A percentile compares a stretch with the other conserved stretches of the same genome.
Conservation (phyloP, 2,888 invertebrate genomes). For the Sphinx pinastri region DNA sequence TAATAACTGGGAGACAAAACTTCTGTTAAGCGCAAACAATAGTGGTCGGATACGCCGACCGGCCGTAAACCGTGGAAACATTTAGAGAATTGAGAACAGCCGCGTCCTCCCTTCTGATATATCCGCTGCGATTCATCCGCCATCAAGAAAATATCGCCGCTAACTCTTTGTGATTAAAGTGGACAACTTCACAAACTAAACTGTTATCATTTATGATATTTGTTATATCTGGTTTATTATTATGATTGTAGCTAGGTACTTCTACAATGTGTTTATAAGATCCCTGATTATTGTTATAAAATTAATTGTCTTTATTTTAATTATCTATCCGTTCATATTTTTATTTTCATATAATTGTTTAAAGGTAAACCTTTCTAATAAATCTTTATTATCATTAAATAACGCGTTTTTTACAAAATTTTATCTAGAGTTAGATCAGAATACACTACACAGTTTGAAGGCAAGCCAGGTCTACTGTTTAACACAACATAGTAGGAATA, state of each 20-base stretch:
- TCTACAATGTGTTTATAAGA: no score
- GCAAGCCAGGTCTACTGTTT: not conserved
- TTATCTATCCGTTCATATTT: no score
- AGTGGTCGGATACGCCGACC: constrained; percentile 45
- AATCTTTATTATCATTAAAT: no score
- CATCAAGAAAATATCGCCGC: constrained; percentile 44
- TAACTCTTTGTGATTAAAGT: constrained; percentile 35
- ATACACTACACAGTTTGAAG: no score
- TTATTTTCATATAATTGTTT: no score
- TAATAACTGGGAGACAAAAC: constrained; percentile 58
- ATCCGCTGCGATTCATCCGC: constrained; percentile 42
- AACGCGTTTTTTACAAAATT: no score
- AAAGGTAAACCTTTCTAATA: no score
- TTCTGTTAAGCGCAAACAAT: constrained; percentile 56
- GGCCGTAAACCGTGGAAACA: constrained; percentile 45
- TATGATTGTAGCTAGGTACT: not conserved
- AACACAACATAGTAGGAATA: not conserved
- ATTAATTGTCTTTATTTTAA: no score
- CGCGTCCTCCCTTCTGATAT: constrained; percentile 36
- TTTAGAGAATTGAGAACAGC: constrained; percentile 49
- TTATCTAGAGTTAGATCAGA: no score
- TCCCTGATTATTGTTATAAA: no score
- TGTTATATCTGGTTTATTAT: not conserved
- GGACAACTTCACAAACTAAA: constrained; percentile 3
- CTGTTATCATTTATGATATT: not conserved